phyloP scores from a whole-genome alignment of 2,113 vertebrate species.

The Tyto alba region DNA sequence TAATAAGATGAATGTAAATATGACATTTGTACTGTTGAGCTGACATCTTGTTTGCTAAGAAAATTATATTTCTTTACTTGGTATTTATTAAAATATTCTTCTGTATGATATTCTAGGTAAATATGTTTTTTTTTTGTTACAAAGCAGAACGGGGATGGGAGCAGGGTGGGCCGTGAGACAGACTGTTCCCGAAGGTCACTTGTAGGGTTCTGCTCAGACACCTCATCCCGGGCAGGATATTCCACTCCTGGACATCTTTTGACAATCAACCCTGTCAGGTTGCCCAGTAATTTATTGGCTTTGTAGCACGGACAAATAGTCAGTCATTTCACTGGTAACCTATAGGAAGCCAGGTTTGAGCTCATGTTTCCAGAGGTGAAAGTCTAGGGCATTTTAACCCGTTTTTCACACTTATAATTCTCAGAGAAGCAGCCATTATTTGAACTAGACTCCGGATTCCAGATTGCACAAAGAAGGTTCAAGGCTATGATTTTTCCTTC shows the following conservation, averaged over 20 bases:
- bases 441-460: not conserved
- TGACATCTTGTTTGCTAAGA: slow-evolving; percentile 66
- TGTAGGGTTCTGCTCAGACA: not conserved
- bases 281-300: slow-evolving; percentile 5
- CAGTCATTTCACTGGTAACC: not conserved
- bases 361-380: slow-evolving; percentile 35
- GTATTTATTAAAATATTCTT: slow-evolving; percentile 56
- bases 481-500: slow-evolving; percentile 42
- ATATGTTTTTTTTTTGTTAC: not conserved
- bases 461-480: not conserved
- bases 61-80: slow-evolving; percentile 47
- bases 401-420: not conserved
- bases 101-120: slow-evolving; percentile 14
- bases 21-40: slow-evolving; percentile 46
- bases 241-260: not conserved
- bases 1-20: slow-evolving; percentile 70
- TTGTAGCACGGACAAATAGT: slow-evolving; percentile 21
- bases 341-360: not conserved
- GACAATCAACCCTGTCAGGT: slow-evolving; percentile 2
- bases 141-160: not conserved
- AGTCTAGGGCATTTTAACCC: slow-evolving; percentile 22
- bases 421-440: not conserved
- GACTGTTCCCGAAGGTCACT: not conserved
- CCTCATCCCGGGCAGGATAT: not conserved
- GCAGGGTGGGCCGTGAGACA: not conserved